These are phyloP conservation scores for Chionoecetes opilio DNA, from an alignment of 1,140 invertebrate genomes.

Conservation along the genomic window DNA sequence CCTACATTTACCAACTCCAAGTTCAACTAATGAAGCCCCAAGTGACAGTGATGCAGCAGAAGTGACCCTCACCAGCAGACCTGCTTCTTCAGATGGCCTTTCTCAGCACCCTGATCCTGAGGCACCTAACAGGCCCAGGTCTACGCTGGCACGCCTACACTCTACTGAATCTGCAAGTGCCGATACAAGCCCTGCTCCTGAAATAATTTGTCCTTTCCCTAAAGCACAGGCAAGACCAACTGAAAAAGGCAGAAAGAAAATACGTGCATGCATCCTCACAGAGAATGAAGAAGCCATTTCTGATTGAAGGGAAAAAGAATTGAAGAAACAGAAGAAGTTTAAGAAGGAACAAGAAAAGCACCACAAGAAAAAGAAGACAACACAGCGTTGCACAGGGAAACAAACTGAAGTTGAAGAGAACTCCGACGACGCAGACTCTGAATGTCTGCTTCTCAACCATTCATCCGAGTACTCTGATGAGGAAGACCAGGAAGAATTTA, in stretches of 20 bases:
- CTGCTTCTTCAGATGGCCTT: neutral
- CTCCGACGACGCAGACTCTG: neutral
- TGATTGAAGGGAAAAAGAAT: neutral
- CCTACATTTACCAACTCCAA: neutral
- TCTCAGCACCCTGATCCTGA: no score
- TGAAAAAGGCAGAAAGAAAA: neutral
- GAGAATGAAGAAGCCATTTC: neutral
- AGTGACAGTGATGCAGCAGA: neutral
- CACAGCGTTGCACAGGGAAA: neutral
- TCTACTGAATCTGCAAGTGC: neutral
- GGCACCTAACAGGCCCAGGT: no score
- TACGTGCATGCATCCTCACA: neutral
- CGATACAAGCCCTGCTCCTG: neutral
- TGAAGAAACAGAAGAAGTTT: neutral
- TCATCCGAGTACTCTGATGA: neutral
- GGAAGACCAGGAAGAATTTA: neutral
- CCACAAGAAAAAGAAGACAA: no score
- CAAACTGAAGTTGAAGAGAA: neutral
- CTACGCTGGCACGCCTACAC: no score
- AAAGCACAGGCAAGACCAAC: neutral
- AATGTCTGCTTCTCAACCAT: neutral
- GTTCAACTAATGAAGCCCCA: neutral
- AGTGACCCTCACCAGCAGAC: no score
- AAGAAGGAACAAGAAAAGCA: no score
- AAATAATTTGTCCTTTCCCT: neutral